phyloP scores from a whole-genome alignment of 37 sponge, comb jelly and placozoan genomes.

The Aplysina aerophoba region DNA sequence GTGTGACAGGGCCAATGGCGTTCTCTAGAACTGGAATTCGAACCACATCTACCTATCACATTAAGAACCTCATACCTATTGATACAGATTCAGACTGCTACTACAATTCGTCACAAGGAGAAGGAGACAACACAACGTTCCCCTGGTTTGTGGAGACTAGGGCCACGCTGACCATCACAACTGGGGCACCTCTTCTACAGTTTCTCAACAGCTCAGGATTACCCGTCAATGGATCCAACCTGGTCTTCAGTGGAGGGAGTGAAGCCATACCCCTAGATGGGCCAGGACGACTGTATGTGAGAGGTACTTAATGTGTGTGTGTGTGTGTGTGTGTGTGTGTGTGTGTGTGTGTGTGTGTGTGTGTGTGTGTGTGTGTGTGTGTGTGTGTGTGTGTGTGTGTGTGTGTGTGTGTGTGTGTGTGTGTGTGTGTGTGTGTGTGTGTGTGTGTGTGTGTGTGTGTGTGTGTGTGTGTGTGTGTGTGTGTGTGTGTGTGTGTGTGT shows the following conservation, averaged over 20 bases:
- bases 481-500: too few relatives aligned
- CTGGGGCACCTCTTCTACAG: neutral
- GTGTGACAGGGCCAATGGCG: constrained; percentile 39
- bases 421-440: too few relatives aligned
- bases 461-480: too few relatives aligned
- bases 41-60: neutral
- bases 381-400: too few relatives aligned
- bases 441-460: too few relatives aligned
- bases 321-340: too few relatives aligned
- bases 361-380: too few relatives aligned
- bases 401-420: too few relatives aligned
- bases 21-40: constrained; percentile 23
- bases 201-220: constrained; percentile 10
- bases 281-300: neutral
- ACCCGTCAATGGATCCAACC: neutral
- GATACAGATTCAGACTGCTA: constrained; percentile 5
- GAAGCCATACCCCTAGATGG: constrained; percentile 27
- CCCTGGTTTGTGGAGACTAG: constrained; percentile 20
- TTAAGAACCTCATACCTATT: constrained; percentile 35
- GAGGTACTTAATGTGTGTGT: too few relatives aligned
- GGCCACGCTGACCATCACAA: neutral
- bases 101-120: neutral
- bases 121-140: neutral
- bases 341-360: too few relatives aligned
- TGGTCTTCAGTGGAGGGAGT: constrained; percentile 43